Evolutionary conservation across 1,140 invertebrate species (phyloP).

Genomic region (Acarapis woodi): DNA sequence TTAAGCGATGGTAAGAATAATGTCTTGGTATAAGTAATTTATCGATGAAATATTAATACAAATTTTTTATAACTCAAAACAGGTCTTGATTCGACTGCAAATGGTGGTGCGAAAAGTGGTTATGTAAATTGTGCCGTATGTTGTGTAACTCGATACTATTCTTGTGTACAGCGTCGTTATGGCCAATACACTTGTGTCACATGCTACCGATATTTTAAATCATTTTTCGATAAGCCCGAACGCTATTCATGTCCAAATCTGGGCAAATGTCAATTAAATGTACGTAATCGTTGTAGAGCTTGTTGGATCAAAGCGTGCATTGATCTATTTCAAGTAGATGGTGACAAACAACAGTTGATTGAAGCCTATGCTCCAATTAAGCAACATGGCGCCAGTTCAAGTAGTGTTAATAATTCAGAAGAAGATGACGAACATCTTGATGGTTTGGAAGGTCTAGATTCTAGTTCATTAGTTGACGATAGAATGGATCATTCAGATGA

Average conservation of each 20-base stretch:
- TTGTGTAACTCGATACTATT: conserved; percentile 8
- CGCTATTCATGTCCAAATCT: conserved; percentile 5
- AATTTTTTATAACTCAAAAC: no score
- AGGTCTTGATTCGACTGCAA: background rate
- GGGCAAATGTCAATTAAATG: conserved; percentile 3
- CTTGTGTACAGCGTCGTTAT: conserved; percentile 9
- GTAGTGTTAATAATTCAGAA: no score
- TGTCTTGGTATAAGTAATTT: no score
- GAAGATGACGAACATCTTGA: no score
- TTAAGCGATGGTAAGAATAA: no score
- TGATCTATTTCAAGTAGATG: conserved; percentile 1
- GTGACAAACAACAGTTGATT: background rate
- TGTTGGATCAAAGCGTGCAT: conserved; percentile 5
- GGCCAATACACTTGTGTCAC: conserved; percentile 6
- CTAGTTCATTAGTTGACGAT: no score
- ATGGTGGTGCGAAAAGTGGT: conserved; percentile 1
- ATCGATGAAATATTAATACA: no score
- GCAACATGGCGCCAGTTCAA: background rate
- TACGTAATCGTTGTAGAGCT: conserved; percentile 2
- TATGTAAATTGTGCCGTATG: conserved; percentile 10
- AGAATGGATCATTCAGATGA: no score
- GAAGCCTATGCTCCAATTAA: background rate
- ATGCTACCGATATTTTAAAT: conserved; percentile 8
- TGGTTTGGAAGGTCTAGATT: no score
- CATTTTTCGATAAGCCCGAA: conserved; percentile 6